These are phyloP conservation scores for Rhadina sibilatrix DNA, from an alignment of 2,113 vertebrate species.

Conservation along the genomic window DNA sequence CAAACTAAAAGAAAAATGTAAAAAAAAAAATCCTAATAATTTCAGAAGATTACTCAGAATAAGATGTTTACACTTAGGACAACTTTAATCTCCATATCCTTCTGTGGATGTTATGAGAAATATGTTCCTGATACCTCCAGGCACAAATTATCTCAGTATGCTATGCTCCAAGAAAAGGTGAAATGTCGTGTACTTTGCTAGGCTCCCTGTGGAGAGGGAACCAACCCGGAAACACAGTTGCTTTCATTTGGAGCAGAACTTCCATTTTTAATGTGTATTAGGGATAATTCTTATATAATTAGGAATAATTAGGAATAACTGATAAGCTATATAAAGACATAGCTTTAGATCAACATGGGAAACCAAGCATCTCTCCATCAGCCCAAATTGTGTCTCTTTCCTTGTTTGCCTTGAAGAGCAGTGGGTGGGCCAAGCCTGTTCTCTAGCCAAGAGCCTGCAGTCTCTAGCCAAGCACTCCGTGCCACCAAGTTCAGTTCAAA, in stretches of 20 bases:
- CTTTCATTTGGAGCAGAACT: neutral
- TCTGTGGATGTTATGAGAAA: neutral
- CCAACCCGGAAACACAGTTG: rapidly evolving
- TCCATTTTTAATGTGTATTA: neutral
- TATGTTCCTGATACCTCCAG: neutral
- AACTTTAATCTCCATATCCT: neutral
- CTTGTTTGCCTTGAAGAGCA: neutral
- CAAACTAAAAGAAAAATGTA: neutral
- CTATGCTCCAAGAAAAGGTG: neutral
- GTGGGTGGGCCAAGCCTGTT: neutral
- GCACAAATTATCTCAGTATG: neutral
- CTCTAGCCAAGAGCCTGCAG: no score
- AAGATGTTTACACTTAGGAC: neutral
- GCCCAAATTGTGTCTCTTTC: neutral
- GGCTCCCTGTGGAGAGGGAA: neutral
- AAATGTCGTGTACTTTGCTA: neutral
- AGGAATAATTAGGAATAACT: neutral
- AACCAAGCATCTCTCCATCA: rapidly evolving
- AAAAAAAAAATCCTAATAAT: neutral
- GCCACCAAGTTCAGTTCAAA: neutral
- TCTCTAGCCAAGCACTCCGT: neutral
- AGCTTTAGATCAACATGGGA: neutral
- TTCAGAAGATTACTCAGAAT: neutral
- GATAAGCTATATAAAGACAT: neutral
- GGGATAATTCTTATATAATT: neutral